These are phyloP conservation scores for Hippoglossus hippoglossus DNA, from an alignment of 2,797 vertebrate species.

Conservation along the genomic window DNA sequence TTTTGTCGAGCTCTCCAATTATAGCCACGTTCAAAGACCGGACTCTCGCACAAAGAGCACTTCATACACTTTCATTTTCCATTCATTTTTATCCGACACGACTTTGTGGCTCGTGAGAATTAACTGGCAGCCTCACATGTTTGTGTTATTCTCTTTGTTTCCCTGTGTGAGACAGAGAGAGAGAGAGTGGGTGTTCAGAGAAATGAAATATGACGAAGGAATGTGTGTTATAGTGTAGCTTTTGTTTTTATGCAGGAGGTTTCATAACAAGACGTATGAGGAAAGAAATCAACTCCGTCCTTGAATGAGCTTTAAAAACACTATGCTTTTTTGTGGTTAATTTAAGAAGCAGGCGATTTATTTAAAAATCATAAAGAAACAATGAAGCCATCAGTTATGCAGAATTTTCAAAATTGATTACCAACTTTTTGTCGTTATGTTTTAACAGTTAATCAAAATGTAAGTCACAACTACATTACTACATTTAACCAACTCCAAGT, in stretches of 20 bases:
- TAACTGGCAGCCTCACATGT: slow-evolving; percentile 37
- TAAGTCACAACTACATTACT: too few species aligned
- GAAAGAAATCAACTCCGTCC: neutral
- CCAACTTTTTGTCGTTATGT: too few species aligned
- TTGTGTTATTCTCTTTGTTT: slow-evolving; percentile 41
- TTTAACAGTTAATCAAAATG: too few species aligned
- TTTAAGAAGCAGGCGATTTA: too few species aligned
- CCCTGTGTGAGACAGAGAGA: neutral
- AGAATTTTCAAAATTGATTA: too few species aligned
- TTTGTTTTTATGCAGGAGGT: neutral
- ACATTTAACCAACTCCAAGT: too few species aligned
- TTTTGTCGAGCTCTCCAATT: slow-evolving; percentile 66
- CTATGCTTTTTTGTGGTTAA: too few species aligned
- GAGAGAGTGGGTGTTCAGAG: slow-evolving; percentile 27
- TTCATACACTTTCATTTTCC: slow-evolving; percentile 42
- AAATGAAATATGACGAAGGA: neutral
- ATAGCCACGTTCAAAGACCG: slow-evolving; percentile 63
- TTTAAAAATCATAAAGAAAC: too few species aligned
- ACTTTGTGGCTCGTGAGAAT: slow-evolving; percentile 50
- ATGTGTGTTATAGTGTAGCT: neutral
- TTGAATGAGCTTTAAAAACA: slow-evolving; percentile 16
- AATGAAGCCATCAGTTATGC: too few species aligned
- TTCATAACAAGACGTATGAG: slow-evolving; percentile 17
- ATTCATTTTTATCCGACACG: slow-evolving; percentile 47
- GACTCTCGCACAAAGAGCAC: slow-evolving; percentile 45